A percentile compares a stretch with the other conserved stretches of the same genome.
Conservation (phyloP, 2,888 invertebrate genomes). For the Caenorhabditis japonica region DNA sequence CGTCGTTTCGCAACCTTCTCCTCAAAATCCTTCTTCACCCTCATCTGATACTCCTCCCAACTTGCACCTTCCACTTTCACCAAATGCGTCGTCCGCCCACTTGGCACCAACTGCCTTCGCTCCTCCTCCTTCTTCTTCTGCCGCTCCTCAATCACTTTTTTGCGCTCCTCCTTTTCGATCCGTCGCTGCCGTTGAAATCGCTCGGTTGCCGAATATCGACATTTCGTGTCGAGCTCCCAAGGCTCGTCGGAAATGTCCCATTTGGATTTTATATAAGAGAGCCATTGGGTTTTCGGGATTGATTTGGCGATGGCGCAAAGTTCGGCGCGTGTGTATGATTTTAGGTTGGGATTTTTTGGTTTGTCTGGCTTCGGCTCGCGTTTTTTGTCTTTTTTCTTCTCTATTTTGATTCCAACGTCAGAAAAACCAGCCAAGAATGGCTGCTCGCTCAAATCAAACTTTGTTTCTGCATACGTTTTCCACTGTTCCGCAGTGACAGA, state of each 20-base stretch:
- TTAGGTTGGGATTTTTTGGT: neutral
- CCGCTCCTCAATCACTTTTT: slow-evolving; percentile 52
- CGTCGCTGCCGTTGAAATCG: slow-evolving; percentile 45
- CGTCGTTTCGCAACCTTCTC: neutral
- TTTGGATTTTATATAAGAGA: slow-evolving; percentile 52
- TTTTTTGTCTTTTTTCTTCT: slow-evolving; percentile 3
- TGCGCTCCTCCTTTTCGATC: slow-evolving; percentile 52
- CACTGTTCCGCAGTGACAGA: slow-evolving; percentile 45
- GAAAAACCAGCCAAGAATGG: slow-evolving; percentile 37
- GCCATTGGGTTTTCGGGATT: slow-evolving; percentile 49
- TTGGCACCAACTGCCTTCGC: slow-evolving; percentile 28
- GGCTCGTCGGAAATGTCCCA: slow-evolving; percentile 64
- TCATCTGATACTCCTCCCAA: slow-evolving; percentile 30
- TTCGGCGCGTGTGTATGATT: slow-evolving; percentile 38
- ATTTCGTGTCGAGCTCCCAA: slow-evolving; percentile 55
- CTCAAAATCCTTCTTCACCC: slow-evolving; percentile 23
- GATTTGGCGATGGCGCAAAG: slow-evolving; percentile 49
- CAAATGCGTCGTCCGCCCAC: slow-evolving; percentile 10
- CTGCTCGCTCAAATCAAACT: slow-evolving; percentile 52
- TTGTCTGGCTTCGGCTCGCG: neutral
- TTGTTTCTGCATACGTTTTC: slow-evolving; percentile 51
- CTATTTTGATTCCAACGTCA: neutral
- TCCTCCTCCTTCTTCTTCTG: slow-evolving; percentile 40
- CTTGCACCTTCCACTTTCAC: slow-evolving; percentile 11
- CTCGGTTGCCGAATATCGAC: slow-evolving; percentile 56